Evolutionary conservation across 2,888 invertebrate species (phyloP), one percentile per base, ranked within the genome.

Genomic region (Drosophila anomelani): DNA sequence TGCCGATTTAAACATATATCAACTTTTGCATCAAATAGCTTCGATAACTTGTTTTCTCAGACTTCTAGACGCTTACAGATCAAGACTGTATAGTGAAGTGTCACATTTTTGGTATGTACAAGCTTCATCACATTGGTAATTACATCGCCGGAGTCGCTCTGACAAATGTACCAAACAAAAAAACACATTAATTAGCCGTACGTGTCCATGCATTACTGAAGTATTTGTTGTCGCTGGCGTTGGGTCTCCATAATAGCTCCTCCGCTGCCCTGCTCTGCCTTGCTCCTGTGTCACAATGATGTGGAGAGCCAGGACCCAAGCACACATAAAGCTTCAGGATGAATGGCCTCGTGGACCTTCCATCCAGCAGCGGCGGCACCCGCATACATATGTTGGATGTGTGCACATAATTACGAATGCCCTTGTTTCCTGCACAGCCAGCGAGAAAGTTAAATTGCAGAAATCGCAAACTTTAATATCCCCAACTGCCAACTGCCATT

Each of bases 241-340:
- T 66, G 69, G 69, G 55, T 36, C 20, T 67, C 62, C 64, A 75
- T 94, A 12, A 94, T 94, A 79, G 93, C 94, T 10, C 68, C 76
- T 71, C 56, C 66, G 76, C 62, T 66, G 63, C 70, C 38, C 36
- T 55, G 23, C 43, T 6, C 46, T 66, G 63, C 70, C 29, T 38
- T 59, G 17, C 34, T 54, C 17, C 57, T 51, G 34, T 53, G 51
- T 15, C 51, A 36, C 51, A 34, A 51, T 20, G 51, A 34, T 36
- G 51, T 10, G 15, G 51, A 23, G 34, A 13, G 61, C 26, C 20
- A 36, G 32, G 23, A 44, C 49, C 62, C 62, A 53, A 56, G 56
- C 51, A 56, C 43, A 74, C 67, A 74, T 73, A 73, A 73, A 73
- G 58, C 86, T 64, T 43, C 81, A 79, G 81, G 85, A 86, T 84